Base-by-base conservation (phyloP, 2,888 invertebrate species). In the Drosophila borealis region DNA sequence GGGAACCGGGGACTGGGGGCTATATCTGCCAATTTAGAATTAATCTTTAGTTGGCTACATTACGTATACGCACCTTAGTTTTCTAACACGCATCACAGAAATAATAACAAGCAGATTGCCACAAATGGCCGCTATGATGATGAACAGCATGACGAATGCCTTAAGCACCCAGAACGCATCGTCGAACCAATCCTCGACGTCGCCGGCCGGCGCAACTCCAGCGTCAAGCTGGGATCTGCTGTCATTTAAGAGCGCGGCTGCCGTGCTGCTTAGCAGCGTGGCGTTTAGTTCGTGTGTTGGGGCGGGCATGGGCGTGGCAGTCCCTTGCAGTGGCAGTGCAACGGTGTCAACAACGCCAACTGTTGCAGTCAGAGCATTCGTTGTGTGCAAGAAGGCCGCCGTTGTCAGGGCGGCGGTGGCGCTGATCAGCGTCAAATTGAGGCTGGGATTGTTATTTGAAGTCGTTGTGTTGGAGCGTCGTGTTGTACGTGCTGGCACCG, bases 41-140 rank as follows among this genome's bases (percentile, higher is more conserved):
- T 54, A 61, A 53, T n/a, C 46, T 34, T 29, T 14, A 49, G n/a
- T 8, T 11, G 17, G 11, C 4, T 39, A 57, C 39, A 68, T 74
- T 64, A 59, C 68, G 76, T 74, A 82, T 82, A 88, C 88, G 89
- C 82, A 93, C 80, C 95, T 92, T 77, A 95, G 89, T 91, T 95
- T 95, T 81, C 95, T 94, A 91, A 94, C 94, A 91, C 97, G 92
- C 95, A 97, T 95, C 89, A 97, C 96, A 85, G 95, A 95, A 41
- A 97, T 96, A 79, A 98, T 98, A 76, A 98, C 98, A 54, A 98
- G 93, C 50, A 97, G 93, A 91, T 98, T 98, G 48, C 98, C 98
- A 81, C 98, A 96, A 64, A 98, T 94, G 75, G 98, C 98, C 48
- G 97, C 96, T 53, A 97, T 92, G 73, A 98, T 98, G 71, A 98